These are phyloP conservation scores for Agonopterix subpropinquella DNA, from an alignment of 2,888 invertebrate species.

Conservation along the genomic window DNA sequence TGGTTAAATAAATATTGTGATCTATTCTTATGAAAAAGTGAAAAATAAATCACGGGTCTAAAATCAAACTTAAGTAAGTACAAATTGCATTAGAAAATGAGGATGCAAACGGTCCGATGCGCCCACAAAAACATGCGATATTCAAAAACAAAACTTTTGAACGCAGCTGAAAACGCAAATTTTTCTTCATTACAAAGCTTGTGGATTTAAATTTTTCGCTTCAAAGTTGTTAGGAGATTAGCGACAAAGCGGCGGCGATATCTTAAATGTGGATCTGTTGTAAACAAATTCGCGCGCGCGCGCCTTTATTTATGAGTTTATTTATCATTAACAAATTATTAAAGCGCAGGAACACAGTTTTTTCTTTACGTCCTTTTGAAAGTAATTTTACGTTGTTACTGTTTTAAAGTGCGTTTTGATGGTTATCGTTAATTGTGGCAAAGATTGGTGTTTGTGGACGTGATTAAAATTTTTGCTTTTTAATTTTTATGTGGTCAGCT, in stretches of 20 bases:
- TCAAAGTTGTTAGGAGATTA: slow-evolving; percentile 73
- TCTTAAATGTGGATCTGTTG: slow-evolving; percentile 75
- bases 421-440: slow-evolving; percentile 50
- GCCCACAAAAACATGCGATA: too few species aligned
- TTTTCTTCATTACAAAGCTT: slow-evolving; percentile 60
- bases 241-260: slow-evolving; percentile 69
- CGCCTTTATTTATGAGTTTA: slow-evolving; percentile 72
- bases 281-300: slow-evolving; percentile 72
- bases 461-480: slow-evolving; percentile 2
- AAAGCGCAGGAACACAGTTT: slow-evolving; percentile 61
- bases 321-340: slow-evolving; percentile 77
- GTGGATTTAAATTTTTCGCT: slow-evolving; percentile 69
- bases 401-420: slow-evolving; percentile 44
- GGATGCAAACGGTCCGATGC: too few species aligned
- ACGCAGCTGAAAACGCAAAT: slow-evolving; percentile 19
- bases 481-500: neutral
- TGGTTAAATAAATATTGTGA: too few species aligned
- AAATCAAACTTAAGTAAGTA: too few species aligned
- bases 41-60: too few species aligned
- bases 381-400: slow-evolving; percentile 35
- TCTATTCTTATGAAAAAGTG: too few species aligned
- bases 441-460: slow-evolving; percentile 6
- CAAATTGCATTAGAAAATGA: too few species aligned
- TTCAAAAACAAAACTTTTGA: slow-evolving; percentile 1
- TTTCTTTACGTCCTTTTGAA: slow-evolving; percentile 42